Percentiles rank a stretch among this genome's conserved stretches.
These are phyloP conservation scores for Steatocranus sp. DNA, from an alignment of 2,797 vertebrate species.

Conservation along the genomic window DNA sequence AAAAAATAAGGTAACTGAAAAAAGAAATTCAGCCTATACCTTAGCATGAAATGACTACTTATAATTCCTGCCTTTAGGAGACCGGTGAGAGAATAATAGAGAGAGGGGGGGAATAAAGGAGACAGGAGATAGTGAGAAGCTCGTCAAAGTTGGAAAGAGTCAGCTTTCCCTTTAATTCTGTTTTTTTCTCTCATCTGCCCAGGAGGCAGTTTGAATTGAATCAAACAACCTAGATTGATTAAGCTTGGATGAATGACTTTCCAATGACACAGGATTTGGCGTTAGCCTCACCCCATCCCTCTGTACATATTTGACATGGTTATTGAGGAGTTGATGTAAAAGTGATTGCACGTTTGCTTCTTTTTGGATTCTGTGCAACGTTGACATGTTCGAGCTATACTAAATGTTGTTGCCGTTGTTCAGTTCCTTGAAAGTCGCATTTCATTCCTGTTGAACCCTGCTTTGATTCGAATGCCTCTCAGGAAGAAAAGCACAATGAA, in stretches of 20 bases:
- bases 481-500: conserved; percentile 41
- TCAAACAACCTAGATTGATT: conserved; percentile 73
- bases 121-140: conserved; percentile 43
- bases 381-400: conserved; percentile 11
- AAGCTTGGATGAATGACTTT: conserved; percentile 70
- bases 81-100: conserved; percentile 8
- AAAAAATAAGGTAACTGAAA: conserved; percentile 31
- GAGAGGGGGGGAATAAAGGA: neutral
- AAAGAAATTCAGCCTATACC: conserved; percentile 56
- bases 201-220: conserved; percentile 65
- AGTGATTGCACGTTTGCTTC: conserved; percentile 45
- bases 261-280: conserved; percentile 60
- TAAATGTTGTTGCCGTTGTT: conserved; percentile 31
- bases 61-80: conserved; percentile 72
- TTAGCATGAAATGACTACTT: conserved; percentile 76
- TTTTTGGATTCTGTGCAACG: conserved; percentile 15
- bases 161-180: conserved; percentile 50
- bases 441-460: conserved; percentile 42
- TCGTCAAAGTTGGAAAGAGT: conserved; percentile 62
- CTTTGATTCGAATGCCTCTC: conserved; percentile 41
- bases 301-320: conserved; percentile 60
- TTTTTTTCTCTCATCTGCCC: conserved; percentile 40
- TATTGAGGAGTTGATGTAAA: conserved; percentile 50
- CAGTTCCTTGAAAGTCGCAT: conserved; percentile 43
- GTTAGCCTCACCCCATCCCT: conserved; percentile 34